A percentile compares a stretch with the other conserved stretches of the same genome.
These are phyloP conservation scores for Forbesichthys papilliferus DNA, from an alignment of 2,113 vertebrate genomes.

Conservation along the genomic window DNA sequence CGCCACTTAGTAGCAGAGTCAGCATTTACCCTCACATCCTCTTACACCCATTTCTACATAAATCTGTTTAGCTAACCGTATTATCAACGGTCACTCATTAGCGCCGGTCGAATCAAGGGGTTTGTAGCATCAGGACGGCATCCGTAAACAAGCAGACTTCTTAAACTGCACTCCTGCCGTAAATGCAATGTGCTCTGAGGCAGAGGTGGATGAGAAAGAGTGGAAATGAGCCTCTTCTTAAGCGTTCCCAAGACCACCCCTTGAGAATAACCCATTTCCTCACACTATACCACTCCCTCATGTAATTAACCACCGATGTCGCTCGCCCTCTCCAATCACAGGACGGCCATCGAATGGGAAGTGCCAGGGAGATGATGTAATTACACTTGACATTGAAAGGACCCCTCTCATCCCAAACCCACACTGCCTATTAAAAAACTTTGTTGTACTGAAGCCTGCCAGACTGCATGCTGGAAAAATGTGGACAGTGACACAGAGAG, in stretches of 20 bases:
- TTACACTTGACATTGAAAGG: conserved; percentile 54
- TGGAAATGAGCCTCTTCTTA: conserved; percentile 28
- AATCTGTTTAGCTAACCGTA: conserved; percentile 32
- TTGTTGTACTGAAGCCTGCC: conserved; percentile 21
- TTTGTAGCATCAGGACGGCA: conserved; percentile 28
- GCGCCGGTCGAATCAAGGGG: conserved; percentile 33
- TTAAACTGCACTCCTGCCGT: not conserved
- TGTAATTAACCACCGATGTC: conserved; percentile 50
- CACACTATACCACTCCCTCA: conserved; percentile 18
- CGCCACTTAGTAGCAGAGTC: not conserved
- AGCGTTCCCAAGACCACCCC: conserved; percentile 24
- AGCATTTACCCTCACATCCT: conserved; percentile 21
- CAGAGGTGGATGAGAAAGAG: conserved; percentile 33
- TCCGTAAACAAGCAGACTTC: conserved; percentile 22
- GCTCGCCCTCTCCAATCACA: conserved; percentile 50
- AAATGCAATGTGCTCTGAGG: conserved; percentile 5
- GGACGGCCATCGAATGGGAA: conserved; percentile 46
- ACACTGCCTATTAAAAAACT: conserved; percentile 47
- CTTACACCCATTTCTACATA: conserved; percentile 9
- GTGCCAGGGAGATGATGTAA: conserved; percentile 44
- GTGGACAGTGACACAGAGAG: conserved; percentile 11
- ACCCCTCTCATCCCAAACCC: conserved; percentile 34
- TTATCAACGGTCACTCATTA: conserved; percentile 30
- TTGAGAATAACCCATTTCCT: conserved; percentile 42
- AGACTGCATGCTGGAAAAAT: conserved; percentile 7